These are phyloP conservation scores for Catocala sponsa DNA, from an alignment of 2,888 invertebrate genomes.

Conservation along the genomic window DNA sequence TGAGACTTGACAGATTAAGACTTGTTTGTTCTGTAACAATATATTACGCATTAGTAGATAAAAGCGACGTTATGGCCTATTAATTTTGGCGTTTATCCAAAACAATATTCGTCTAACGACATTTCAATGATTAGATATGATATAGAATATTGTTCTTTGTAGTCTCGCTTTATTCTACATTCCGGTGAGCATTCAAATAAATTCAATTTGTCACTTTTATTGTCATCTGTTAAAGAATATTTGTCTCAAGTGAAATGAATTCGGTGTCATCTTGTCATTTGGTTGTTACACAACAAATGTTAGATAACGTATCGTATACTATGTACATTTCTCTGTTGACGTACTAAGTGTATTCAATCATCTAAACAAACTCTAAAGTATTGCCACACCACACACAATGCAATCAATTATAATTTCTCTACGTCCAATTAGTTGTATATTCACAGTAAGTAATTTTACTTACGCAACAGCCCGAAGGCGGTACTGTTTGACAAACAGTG, in stretches of 20 bases:
- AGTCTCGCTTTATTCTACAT: too few relatives aligned
- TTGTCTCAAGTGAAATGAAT: background rate
- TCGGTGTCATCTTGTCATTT: background rate
- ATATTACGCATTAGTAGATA: too few relatives aligned
- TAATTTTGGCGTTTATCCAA: slow-evolving; percentile 57
- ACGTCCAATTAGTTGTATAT: slow-evolving; percentile 23
- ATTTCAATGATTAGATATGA: slow-evolving; percentile 18
- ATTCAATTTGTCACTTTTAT: too few relatives aligned
- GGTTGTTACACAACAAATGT: background rate
- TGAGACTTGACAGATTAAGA: too few relatives aligned
- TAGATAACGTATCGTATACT: slow-evolving; percentile 10
- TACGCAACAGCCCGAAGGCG: slow-evolving; percentile 16
- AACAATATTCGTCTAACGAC: slow-evolving; percentile 26
- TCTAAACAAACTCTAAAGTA: slow-evolving; percentile 18
- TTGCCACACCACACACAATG: slow-evolving; percentile 13
- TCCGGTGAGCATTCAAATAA: too few relatives aligned
- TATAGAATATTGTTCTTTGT: too few relatives aligned
- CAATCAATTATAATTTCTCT: slow-evolving; percentile 21
- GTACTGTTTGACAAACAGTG: slow-evolving; percentile 19
- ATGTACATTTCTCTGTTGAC: background rate
- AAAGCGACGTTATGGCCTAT: slow-evolving; percentile 32
- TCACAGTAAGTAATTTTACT: slow-evolving; percentile 21
- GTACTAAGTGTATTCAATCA: too few relatives aligned
- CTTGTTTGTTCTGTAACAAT: too few relatives aligned
- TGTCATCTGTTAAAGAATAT: too few relatives aligned